These are phyloP conservation scores for Macrosiphum euphorbiae DNA, from an alignment of 2,888 invertebrate species.

Conservation along the genomic window DNA sequence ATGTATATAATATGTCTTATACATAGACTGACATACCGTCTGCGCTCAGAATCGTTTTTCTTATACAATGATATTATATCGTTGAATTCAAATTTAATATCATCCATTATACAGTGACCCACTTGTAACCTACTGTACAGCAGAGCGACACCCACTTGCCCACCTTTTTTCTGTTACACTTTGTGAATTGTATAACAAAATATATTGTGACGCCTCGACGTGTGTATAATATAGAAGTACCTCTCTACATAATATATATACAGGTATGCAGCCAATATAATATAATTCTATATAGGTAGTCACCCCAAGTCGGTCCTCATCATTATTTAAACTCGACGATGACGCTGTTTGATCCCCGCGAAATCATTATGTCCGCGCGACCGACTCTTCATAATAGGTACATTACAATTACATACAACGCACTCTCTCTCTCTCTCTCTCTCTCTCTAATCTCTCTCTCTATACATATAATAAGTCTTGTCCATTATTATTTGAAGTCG, in stretches of 20 bases:
- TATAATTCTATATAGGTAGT: background rate
- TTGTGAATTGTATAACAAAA: background rate
- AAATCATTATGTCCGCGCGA: background rate
- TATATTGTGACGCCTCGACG: background rate
- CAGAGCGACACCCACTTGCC: too few relatives aligned
- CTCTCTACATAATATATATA: background rate
- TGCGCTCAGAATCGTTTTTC: too few relatives aligned
- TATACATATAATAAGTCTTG: background rate
- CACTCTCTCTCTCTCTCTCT: background rate
- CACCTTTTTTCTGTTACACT: background rate
- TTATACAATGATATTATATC: too few relatives aligned
- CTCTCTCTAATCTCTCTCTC: background rate
- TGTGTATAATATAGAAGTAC: background rate
- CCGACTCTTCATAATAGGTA: background rate
- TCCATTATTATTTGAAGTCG: background rate
- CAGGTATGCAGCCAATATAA: background rate
- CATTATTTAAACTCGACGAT: slow-evolving; percentile 5
- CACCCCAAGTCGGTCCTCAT: background rate
- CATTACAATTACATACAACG: background rate
- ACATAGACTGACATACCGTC: too few relatives aligned
- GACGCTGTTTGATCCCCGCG: background rate
- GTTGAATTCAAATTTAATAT: too few relatives aligned
- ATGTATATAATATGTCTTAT: too few relatives aligned
- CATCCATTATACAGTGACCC: too few relatives aligned
- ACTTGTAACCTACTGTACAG: too few relatives aligned